Base-by-base conservation (phyloP, 2,113 vertebrate genomes). In the Limanda limanda region DNA sequence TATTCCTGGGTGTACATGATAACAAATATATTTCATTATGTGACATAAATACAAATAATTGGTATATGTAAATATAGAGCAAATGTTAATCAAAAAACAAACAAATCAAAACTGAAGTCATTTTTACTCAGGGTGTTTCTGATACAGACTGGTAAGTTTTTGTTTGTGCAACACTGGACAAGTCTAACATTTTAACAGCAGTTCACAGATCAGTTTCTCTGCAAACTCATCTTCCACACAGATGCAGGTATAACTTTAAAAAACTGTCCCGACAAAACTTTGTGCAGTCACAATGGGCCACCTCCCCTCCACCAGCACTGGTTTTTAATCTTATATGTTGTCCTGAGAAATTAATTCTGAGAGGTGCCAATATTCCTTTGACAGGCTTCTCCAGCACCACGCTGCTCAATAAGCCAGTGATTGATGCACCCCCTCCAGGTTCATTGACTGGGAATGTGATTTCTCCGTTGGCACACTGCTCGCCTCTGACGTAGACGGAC, bases 341-440 rank as follows among this genome's bases (percentile, higher is more conserved):
- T 4, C 71, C 6, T 14, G 31, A 68, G 61, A 73, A 73, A 85
- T 81, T 68, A 65, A 82, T 67, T 83, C 31, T 17, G 20, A 62
- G 70, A 69, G 37, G 25, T 79, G 74, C 67, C 84, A 62, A 78
- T 88, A 80, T 52, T 65, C 55, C 58, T 86, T 79, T 83, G 84
- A 81, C 71, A 66, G 60, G 66, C 57, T 31, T 68, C 73, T 79
- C 78, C 59, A 1, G 25, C 14, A 18, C 47, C 42, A 54, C 18
- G 40, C 72, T 68, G 61, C 83, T 77, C 87, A 88, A 87, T 88
- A 86, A 76, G 68, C 56, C 51, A 23, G 71, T 86, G 84, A 91
- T 90, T 86, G 89, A 91, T 87, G 79, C 54, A 25, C 68, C 63
- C 59, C 87, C 69, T 77, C 55, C 51, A 68, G 83, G 66, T 74